Base-by-base conservation (phyloP, 1,140 invertebrate genomes). In the Patella vulgata region DNA sequence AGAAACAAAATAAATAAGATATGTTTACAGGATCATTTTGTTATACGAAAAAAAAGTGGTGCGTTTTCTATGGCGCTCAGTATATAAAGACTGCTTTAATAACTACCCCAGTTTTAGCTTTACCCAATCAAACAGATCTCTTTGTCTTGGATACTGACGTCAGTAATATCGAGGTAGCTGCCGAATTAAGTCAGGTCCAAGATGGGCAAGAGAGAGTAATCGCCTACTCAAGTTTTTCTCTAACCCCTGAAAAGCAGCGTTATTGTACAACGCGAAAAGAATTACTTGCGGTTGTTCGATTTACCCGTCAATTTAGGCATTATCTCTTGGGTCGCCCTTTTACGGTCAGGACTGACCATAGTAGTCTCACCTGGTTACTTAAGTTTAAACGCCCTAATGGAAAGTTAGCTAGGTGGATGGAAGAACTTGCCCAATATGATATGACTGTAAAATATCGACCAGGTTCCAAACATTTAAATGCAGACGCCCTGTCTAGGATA, bases 231-330 rank as follows among this genome's bases (percentile, higher is more conserved):
- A 87, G 82, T 2, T 43, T 82, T 58, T 73, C 71, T 2, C 59
- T 88, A 11, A 75, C 70, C 11, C 27, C 55, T 28, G 64, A 83
- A 14, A 83, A 89, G 71, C 59, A 74, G 60, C 84, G 84, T 11
- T 89, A 88, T 67, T 62, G 59, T 36, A 51, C 46, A 2, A 63
- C 60, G 6, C 23, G 46, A 14, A 55, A 50, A 50, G 52, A 63
- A 36, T 17, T 63, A n/a, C 40, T 73, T 9, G 68, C 70, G 12
- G 28, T 71, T 12, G 36, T 73, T 11, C 28, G 17, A 5, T 68
- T 59, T 27, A 46, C 23, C 4, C 9, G 50, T 21, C 63, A 70
- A 3, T 70, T 39, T 33, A n/a, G 55, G 21, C 53, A 63, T 42
- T 66, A 72, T 50, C 39, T 71, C 27, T 43, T 59, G 11, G 69